Conservation (phyloP, 2,888 invertebrate species). For the Microctonus hyperodae region DNA sequence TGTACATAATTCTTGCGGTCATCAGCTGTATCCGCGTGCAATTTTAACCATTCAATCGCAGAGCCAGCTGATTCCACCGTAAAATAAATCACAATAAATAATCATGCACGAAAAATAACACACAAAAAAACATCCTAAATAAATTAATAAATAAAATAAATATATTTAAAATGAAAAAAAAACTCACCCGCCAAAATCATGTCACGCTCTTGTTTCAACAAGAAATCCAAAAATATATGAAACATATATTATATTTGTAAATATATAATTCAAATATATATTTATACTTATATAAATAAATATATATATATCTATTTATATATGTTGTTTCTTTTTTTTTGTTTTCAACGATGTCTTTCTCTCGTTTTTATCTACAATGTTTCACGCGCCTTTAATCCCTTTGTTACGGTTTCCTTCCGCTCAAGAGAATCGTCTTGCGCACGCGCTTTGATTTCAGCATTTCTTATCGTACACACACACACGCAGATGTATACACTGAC, state of each 20-base stretch:
- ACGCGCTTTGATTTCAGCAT: conserved; percentile 11
- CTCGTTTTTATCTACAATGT: conserved; percentile 15
- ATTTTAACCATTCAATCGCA: neutral
- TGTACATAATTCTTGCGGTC: neutral
- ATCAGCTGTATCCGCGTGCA: neutral
- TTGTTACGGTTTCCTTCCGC: conserved; percentile 18
- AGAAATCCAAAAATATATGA: conserved; percentile 51
- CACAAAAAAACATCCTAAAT: neutral
- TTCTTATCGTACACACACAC: neutral
- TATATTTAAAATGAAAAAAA: neutral
- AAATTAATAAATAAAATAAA: neutral
- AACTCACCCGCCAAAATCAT: conserved; percentile 49
- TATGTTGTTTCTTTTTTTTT: too few relatives aligned
- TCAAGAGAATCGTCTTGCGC: conserved; percentile 11
- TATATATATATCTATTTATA: too few relatives aligned
- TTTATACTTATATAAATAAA: too few relatives aligned
- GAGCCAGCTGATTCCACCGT: neutral
- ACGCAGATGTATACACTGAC: neutral
- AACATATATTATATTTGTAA: conserved; percentile 42
- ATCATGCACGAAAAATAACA: neutral
- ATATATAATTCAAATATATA: neutral
- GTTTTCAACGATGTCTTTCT: too few relatives aligned
- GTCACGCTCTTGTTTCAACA: conserved; percentile 46
- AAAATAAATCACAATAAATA: neutral
- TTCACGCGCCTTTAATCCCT: conserved; percentile 24